A percentile compares a stretch with the other conserved stretches of the same genome.
These are phyloP conservation scores for Habropoda laboriosa DNA, from an alignment of 1,140 invertebrate species.

Conservation along the genomic window DNA sequence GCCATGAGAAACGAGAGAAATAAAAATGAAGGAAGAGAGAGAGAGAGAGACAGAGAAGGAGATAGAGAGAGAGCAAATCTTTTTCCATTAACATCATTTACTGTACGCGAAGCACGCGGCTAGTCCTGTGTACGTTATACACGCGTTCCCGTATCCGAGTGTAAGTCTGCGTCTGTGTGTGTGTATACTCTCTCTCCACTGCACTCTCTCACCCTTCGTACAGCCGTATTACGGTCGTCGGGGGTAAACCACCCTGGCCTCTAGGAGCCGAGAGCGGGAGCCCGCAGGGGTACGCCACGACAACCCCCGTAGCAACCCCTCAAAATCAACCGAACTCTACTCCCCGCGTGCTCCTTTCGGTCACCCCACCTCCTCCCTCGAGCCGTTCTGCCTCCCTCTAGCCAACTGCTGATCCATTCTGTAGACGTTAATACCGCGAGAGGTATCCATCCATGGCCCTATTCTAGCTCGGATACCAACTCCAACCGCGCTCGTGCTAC, in stretches of 20 bases:
- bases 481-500: constrained; percentile 10
- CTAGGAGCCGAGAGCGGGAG: constrained; percentile 76
- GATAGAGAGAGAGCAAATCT: constrained; percentile 26
- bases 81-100: constrained; percentile 58
- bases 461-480: constrained; percentile 51
- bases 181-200: neutral
- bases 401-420: constrained; percentile 62
- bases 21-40: neutral
- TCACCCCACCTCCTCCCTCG: constrained; percentile 32
- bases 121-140: constrained; percentile 63
- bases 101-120: constrained; percentile 60
- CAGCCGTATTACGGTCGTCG: constrained; percentile 77
- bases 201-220: constrained; percentile 71
- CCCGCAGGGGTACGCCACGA: constrained; percentile 82
- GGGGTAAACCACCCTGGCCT: constrained; percentile 80
- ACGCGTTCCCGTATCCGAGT: neutral
- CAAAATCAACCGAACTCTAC: constrained; percentile 80
- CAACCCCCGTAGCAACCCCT: constrained; percentile 82
- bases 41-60: neutral
- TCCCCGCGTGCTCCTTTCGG: constrained; percentile 54
- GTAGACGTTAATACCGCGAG: constrained; percentile 65
- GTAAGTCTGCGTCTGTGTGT: neutral
- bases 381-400: constrained; percentile 33
- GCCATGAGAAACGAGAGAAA: neutral
- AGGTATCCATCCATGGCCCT: constrained; percentile 49